Base-by-base conservation (phyloP, 2,888 invertebrate species). In the Dynastes maya region DNA sequence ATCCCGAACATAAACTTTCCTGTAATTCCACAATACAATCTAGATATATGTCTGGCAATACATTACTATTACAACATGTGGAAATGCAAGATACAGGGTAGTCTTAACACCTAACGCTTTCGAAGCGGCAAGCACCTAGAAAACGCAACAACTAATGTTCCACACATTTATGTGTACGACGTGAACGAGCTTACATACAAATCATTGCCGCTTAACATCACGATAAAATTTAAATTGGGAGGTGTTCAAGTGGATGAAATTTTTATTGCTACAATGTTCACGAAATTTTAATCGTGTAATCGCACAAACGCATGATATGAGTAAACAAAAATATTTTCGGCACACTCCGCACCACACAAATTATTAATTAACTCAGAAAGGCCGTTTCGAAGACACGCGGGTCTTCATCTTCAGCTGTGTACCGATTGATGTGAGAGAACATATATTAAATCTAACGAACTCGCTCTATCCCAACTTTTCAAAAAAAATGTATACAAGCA, bases 1-100 rank as follows among this genome's bases (percentile, higher is more conserved):
- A 67, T 45, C 45, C n/a, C 49, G 22, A 16, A 67, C 67, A 49
- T 45, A 67, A 67, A 67, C 67, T 22, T 45, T 40, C 72, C 51
- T 40, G 58, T 72, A 72, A 72, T 58, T 72, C 58, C 58, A 72
- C 72, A 58, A 58, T 40, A 55, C 40, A 58, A 72, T 72, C 71
- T 72, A 72, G 55, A 58, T 58, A 58, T 37, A 72, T 58, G 58
- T n/a, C 71, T 8, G 45, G 22, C 40, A 58, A 72, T 72, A 58
- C 40, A 40, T 72, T 29, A 37, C 58, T 40, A 37, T 58, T 58
- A 72, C n/a, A 37, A 32, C 37, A 58, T 22, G 58, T 61, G 40
- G 40, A 72, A 72, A 37, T 37, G 58, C 40, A 61, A 58, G 72
- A n/a, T n/a, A 72, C 9, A 68, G n/a, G 16, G 29, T 22, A 68